Base-by-base conservation (phyloP, 1,140 invertebrate genomes). In the Galendromus occidentalis region DNA sequence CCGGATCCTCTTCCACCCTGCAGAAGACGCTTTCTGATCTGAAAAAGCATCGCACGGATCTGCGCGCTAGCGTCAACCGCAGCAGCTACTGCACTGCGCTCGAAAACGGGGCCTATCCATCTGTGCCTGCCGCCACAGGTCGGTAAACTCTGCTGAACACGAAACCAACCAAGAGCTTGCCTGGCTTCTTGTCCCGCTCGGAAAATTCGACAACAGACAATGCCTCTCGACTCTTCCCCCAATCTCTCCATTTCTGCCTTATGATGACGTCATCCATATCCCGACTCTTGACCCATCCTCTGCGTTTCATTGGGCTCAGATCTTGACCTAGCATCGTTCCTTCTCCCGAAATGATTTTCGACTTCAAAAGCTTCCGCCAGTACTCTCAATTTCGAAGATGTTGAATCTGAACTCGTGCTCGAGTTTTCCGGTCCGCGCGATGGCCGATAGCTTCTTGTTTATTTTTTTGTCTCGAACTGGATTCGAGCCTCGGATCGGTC, bases 21-120 rank as follows among this genome's bases (percentile, higher is more conserved):
- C 51, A 59, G 51, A 59, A 59, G 66, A 90, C 88, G 28, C 80
- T 92, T 67, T 86, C 87, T 39, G 88, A 92, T 75, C 78, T 92
- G 72, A 92, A 92, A 77, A 90, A 90, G 72, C 87, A 91, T 73
- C 79, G 88, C 67, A 82, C 87, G 12, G 70, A 69, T 42, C 44
- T 71, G 63, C 44, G 70, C 12, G 20, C 51, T 33, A 59, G 51
- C 51, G 14, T 59, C 51, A 59, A 59, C 51, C 51, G 51, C 25
- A 59, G 51, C 51, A 59, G 51, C 25, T 59, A 59, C 51, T 20
- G 51, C 20, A 59, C 51, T 25, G 51, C 51, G 51, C 51, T 59
- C 51, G 51, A 59, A 9, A 59, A 59, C 51, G 51, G 51, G 20
- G 51, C 51, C 4, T 59, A 59, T 33, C 51, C 51, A 25, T 17